phyloP scores from a whole-genome alignment of 2,888 invertebrate genomes.

The Lampropteryx suffumata region DNA sequence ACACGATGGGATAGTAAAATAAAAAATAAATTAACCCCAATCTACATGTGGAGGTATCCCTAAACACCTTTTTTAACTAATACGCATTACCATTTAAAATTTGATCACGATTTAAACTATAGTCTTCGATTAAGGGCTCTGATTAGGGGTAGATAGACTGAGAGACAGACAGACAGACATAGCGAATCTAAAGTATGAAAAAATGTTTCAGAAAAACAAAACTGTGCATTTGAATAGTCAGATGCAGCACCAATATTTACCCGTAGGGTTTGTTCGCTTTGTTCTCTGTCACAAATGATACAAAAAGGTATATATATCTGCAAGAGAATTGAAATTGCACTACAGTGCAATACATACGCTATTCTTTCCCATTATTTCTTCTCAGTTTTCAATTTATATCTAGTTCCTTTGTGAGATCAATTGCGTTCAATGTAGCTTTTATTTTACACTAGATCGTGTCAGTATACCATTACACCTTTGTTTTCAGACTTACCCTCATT shows the following conservation, averaged over 20 bases:
- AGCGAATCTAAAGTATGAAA: no score
- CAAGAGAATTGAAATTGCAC: conserved; percentile 26
- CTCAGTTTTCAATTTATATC: conserved; percentile 56
- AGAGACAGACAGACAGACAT: no score
- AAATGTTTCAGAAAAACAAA: no score
- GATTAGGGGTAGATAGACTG: no score
- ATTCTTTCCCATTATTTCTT: conserved; percentile 48
- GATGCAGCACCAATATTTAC: not conserved
- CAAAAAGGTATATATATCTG: not conserved
- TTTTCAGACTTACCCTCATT: conserved; percentile 3
- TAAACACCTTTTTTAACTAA: no score
- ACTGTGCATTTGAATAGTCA: not conserved
- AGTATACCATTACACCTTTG: conserved; percentile 13
- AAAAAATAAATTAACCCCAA: no score
- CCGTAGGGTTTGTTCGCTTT: not conserved
- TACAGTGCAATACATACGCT: conserved; percentile 31
- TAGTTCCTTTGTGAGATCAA: conserved; percentile 37
- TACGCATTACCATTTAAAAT: no score
- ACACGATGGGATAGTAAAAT: no score
- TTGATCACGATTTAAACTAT: no score
- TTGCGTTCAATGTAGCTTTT: conserved; percentile 41
- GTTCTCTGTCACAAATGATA: not conserved
- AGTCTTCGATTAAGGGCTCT: no score
- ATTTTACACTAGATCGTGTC: conserved; percentile 42
- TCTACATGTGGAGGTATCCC: no score